These are phyloP conservation scores for Netelia virgata DNA, from an alignment of 2,888 invertebrate species.

Conservation along the genomic window DNA sequence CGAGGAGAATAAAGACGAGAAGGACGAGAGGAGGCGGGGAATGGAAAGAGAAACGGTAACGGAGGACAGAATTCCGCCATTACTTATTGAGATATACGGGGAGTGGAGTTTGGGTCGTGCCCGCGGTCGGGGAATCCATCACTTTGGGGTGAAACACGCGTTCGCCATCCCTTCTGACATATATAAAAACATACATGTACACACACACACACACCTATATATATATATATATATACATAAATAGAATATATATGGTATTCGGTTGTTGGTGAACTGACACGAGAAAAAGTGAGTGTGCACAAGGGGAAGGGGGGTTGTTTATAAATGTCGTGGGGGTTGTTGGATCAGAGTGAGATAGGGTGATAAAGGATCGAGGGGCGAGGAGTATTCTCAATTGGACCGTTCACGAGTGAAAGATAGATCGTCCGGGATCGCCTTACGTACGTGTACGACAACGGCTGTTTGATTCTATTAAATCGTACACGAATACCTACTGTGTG, in stretches of 20 bases:
- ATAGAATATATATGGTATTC: slow-evolving; percentile 9
- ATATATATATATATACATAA: slow-evolving; percentile 1
- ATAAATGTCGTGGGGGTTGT: slow-evolving; percentile 76
- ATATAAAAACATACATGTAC: slow-evolving; percentile 5
- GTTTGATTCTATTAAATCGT: slow-evolving; percentile 84
- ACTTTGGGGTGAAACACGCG: slow-evolving; percentile 68
- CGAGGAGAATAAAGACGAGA: slow-evolving; percentile 6
- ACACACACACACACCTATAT: slow-evolving; percentile 5
- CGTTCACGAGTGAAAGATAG: slow-evolving; percentile 81
- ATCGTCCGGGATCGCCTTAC: slow-evolving; percentile 83
- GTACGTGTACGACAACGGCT: slow-evolving; percentile 71
- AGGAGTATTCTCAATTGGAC: slow-evolving; percentile 79
- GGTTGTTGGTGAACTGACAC: slow-evolving; percentile 28
- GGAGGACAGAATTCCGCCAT: slow-evolving; percentile 66
- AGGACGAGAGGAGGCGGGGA: slow-evolving; percentile 27
- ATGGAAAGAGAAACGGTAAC: background rate
- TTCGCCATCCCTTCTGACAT: slow-evolving; percentile 57
- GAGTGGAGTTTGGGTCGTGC: slow-evolving; percentile 48
- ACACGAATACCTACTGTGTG: slow-evolving; percentile 36
- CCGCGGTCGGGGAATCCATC: slow-evolving; percentile 71
- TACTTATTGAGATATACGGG: slow-evolving; percentile 69
- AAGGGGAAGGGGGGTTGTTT: slow-evolving; percentile 73
- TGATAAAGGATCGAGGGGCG: slow-evolving; percentile 61
- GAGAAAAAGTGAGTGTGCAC: slow-evolving; percentile 67
- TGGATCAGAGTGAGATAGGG: slow-evolving; percentile 72